A percentile compares a stretch with the other conserved stretches of the same genome.
phyloP scores from a whole-genome alignment of 2,113 vertebrate genomes.

The Cryptotis parvus region DNA sequence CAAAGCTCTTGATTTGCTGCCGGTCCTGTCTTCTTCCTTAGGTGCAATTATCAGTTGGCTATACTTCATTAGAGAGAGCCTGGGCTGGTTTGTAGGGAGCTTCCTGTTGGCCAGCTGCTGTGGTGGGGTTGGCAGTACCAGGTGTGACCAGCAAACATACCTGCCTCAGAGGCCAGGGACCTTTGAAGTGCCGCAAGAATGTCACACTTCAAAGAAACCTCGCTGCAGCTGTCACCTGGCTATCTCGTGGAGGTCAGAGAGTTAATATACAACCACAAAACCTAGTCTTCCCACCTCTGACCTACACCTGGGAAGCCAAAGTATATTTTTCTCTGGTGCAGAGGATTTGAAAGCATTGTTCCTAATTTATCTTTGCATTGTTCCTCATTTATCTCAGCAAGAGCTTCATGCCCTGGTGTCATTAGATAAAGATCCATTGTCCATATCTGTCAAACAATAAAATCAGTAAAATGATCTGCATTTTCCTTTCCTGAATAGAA shows the following conservation, averaged over 20 bases:
- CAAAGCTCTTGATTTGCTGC: neutral
- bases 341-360: constrained; percentile 27
- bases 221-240: constrained; percentile 78
- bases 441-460: constrained; percentile 28
- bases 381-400: constrained; percentile 18
- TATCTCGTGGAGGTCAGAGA: constrained; percentile 58
- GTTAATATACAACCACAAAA: constrained; percentile 71
- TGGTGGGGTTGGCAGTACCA: constrained; percentile 52
- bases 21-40: neutral
- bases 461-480: constrained; percentile 35
- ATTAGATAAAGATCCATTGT: constrained; percentile 58
- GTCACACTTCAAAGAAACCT: constrained; percentile 81
- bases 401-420: neutral
- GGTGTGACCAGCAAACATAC: constrained; percentile 70
- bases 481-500: constrained; percentile 68
- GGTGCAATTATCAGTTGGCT: neutral
- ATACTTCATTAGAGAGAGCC: neutral
- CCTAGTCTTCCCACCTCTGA: constrained; percentile 10
- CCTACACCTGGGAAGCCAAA: constrained; percentile 60
- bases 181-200: constrained; percentile 77
- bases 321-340: neutral
- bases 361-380: neutral
- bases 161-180: constrained; percentile 48
- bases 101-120: constrained; percentile 51
- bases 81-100: neutral